Conservation (phyloP, 2,797 vertebrate species). For the Poecilia velifera region DNA sequence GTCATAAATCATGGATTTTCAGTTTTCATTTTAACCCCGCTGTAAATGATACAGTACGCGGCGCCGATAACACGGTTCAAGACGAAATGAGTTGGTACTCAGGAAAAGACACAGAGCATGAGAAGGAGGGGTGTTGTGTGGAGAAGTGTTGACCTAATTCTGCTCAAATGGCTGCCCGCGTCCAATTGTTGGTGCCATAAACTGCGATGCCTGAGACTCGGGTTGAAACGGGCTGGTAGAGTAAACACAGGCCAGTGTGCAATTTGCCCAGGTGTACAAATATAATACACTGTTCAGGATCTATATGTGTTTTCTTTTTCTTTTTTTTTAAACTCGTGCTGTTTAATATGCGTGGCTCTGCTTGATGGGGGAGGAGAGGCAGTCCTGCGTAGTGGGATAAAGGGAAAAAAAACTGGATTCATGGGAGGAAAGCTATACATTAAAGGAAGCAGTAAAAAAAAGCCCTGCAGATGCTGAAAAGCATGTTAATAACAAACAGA, state of each 20-base stretch:
- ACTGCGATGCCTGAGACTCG: conserved; percentile 56
- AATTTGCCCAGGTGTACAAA: conserved; percentile 28
- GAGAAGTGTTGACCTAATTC: conserved; percentile 82
- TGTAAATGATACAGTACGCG: conserved; percentile 38
- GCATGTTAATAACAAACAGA: neutral
- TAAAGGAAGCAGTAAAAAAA: neutral
- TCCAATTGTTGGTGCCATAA: conserved; percentile 52
- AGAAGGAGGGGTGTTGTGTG: conserved; percentile 65
- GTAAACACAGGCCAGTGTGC: conserved; percentile 11
- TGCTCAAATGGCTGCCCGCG: conserved; percentile 77
- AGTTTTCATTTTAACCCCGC: conserved; percentile 15
- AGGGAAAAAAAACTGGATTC: neutral
- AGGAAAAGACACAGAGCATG: conserved; percentile 55
- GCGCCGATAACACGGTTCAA: conserved; percentile 39
- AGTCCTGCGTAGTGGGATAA: conserved; percentile 12
- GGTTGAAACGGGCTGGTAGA: conserved; percentile 37
- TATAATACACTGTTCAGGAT: conserved; percentile 17
- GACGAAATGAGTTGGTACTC: conserved; percentile 60
- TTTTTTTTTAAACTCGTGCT: neutral
- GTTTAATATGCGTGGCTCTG: conserved; percentile 21
- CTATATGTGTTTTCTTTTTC: neutral
- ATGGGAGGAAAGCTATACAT: conserved; percentile 12
- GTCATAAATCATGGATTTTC: conserved; percentile 29
- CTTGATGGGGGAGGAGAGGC: conserved; percentile 26
- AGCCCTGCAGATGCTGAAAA: neutral